These are phyloP conservation scores for Coendou prehensilis DNA, from an alignment of 2,797 vertebrate species.

Conservation along the genomic window DNA sequence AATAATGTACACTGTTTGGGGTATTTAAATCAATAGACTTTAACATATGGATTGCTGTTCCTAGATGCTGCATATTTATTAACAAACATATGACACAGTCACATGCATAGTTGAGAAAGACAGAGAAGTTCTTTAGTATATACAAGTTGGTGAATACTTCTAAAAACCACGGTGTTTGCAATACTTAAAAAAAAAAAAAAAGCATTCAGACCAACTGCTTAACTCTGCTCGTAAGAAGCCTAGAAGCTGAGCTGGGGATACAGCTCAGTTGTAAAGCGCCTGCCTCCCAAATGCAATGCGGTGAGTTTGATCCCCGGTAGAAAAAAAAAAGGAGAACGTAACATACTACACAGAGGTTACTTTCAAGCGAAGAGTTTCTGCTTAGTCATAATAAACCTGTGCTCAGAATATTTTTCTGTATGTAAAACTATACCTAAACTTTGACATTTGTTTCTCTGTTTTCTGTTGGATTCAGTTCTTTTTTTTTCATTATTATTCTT, in stretches of 20 bases:
- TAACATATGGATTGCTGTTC: background rate
- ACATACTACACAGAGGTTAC: too few relatives aligned
- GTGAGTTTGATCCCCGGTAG: too few relatives aligned
- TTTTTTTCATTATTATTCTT: background rate
- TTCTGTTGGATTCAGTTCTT: background rate
- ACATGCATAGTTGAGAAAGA: background rate
- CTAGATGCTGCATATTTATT: background rate
- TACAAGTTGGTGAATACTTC: background rate
- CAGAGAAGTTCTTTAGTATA: background rate
- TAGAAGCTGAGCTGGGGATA: too few relatives aligned
- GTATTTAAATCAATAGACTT: constrained; percentile 28
- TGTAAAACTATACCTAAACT: background rate
- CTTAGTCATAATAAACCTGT: background rate
- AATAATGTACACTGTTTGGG: background rate
- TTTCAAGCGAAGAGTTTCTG: background rate
- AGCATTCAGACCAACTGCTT: background rate
- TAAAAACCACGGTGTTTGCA: background rate
- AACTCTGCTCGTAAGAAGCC: background rate
- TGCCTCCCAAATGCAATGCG: too few relatives aligned
- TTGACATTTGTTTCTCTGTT: background rate
- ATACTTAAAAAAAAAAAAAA: background rate
- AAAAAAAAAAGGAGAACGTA: too few relatives aligned
- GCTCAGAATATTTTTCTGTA: background rate
- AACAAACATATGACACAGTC: background rate
- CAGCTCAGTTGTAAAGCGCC: too few relatives aligned